These are phyloP conservation scores for Myathropa florea DNA, from an alignment of 2,888 invertebrate genomes.

Conservation along the genomic window DNA sequence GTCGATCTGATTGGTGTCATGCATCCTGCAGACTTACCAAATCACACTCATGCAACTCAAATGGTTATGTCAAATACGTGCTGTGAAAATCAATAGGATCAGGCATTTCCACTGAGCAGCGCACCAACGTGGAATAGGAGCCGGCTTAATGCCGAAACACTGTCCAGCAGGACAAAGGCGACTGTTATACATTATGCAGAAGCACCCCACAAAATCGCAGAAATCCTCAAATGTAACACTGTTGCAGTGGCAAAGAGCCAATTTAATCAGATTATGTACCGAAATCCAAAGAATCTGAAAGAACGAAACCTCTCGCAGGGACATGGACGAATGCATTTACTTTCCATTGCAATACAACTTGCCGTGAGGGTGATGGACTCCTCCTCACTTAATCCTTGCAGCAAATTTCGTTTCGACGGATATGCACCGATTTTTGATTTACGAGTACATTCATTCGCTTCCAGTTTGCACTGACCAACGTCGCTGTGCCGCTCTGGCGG, in stretches of 20 bases:
- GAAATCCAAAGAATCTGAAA: not conserved
- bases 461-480: not conserved
- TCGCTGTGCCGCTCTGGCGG: not conserved
- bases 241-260: slow-evolving; percentile 62
- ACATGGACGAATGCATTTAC: slow-evolving; percentile 19
- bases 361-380: not conserved
- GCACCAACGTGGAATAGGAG: not conserved
- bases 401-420: slow-evolving; percentile 3
- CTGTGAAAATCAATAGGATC: slow-evolving; percentile 58
- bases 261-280: slow-evolving; percentile 62
- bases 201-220: slow-evolving; percentile 34
- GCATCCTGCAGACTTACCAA: slow-evolving; percentile 24
- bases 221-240: slow-evolving; percentile 28
- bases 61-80: slow-evolving; percentile 51
- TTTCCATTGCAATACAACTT: slow-evolving; percentile 12
- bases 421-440: slow-evolving; percentile 7
- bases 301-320: not conserved
- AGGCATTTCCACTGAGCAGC: slow-evolving; percentile 3
- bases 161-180: slow-evolving; percentile 8
- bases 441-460: not conserved
- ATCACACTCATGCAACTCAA: slow-evolving; percentile 49
- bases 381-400: slow-evolving; percentile 22
- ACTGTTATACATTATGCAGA: slow-evolving; percentile 40
- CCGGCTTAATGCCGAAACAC: slow-evolving; percentile 4
- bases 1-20: slow-evolving; percentile 48